Conservation (phyloP, 2,113 vertebrate genomes). For the Microcebus murinus region DNA sequence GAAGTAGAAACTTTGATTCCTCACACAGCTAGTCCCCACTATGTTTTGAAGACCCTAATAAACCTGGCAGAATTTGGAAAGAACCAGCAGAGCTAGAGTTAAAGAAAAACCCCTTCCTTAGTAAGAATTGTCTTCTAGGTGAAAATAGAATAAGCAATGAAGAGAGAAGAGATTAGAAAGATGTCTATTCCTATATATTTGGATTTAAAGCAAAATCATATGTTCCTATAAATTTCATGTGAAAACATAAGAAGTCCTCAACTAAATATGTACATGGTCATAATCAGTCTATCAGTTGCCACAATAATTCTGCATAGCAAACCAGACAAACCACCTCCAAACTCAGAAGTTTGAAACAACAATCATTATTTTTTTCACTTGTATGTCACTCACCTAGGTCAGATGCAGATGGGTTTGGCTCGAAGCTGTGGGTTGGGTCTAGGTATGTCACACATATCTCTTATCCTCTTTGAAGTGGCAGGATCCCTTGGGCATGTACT, state of each 20-base stretch:
- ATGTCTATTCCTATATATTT: neutral
- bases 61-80: slow-evolving; percentile 6
- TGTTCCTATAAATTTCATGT: slow-evolving; percentile 19
- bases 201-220: slow-evolving; percentile 32
- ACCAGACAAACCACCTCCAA: slow-evolving; percentile 7
- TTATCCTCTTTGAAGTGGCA: neutral
- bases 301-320: neutral
- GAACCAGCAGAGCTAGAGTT: neutral
- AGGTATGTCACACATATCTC: neutral
- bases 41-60: neutral
- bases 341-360: neutral
- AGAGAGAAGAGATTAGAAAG: neutral
- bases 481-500: neutral
- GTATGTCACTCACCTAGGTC: neutral
- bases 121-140: neutral
- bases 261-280: neutral
- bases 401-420: neutral
- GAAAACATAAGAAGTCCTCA: neutral
- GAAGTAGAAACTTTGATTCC: slow-evolving; percentile 11
- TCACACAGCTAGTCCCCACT: neutral
- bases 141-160: neutral
- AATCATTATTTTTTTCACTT: neutral
- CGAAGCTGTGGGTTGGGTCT: neutral
- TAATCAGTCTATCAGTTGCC: neutral
- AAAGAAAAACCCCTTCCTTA: slow-evolving; percentile 2